Conservation (phyloP, 2,797 vertebrate genomes). For the Urophycis tenuis region DNA sequence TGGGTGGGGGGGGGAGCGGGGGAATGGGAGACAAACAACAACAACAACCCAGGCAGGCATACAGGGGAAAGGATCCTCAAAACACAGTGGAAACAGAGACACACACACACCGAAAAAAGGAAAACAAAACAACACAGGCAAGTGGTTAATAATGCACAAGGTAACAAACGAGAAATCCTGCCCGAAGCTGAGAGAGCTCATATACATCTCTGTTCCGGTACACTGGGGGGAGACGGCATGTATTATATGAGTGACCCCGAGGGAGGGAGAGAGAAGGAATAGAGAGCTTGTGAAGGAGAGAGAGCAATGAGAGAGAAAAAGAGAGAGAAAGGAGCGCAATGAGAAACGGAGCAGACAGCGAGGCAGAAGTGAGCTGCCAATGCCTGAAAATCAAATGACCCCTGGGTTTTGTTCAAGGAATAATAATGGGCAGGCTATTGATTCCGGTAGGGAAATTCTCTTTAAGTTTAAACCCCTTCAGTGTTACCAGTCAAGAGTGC, state of each 20-base stretch:
- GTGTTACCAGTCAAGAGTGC: neutral
- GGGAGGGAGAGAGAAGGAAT: neutral
- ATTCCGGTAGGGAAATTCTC: neutral
- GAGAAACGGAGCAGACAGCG: neutral
- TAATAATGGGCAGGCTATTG: constrained; percentile 1
- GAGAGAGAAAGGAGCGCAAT: constrained; percentile 8
- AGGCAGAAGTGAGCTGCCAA: constrained; percentile 2
- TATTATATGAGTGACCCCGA: neutral
- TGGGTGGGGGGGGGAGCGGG: neutral
- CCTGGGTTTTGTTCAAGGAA: neutral
- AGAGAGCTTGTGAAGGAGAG: constrained; percentile 5
- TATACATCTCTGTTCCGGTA: neutral
- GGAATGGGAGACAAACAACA: neutral
- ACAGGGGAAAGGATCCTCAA: neutral
- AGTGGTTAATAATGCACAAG: neutral
- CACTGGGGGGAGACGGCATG: neutral
- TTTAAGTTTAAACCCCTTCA: neutral
- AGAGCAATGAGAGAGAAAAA: neutral
- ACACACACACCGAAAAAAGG: neutral
- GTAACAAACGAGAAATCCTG: neutral
- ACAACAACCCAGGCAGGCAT: neutral
- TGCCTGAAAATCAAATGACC: constrained; percentile 7
- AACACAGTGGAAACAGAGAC: neutral
- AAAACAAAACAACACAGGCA: neutral
- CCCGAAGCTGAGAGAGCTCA: neutral